Evolutionary conservation across 2,797 vertebrate genomes (phyloP), one percentile per base, ranked within the genome.

Genomic region (Coracias cyanogaster): DNA sequence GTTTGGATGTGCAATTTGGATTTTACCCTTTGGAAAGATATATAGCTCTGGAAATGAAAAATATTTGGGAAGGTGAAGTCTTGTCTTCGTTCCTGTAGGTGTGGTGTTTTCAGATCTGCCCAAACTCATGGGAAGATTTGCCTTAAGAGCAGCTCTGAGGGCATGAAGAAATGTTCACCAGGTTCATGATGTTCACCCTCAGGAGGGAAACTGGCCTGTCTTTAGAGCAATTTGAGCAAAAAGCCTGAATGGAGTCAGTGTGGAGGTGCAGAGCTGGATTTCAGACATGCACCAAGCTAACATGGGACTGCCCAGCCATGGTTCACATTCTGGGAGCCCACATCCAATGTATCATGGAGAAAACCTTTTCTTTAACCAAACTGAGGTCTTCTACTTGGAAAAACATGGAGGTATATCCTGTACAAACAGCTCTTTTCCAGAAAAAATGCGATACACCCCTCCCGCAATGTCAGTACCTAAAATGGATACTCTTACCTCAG

Each of bases 341-440:
- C 21, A 48, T 12, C 31, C 10, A 12, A 35, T 15, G 12, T 24
- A 26, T 33, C 39, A 18, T 0, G 11, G 76, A 39, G 25, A 76
- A 89, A 72, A 2, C 4, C 22, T 31, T 74, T 62, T 18, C 33
- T 51, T 58, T 41, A 46, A 24, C 7, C 22, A 45, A 65, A 35
- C 46, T 18, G 24, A 43, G 33, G 55, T 25, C 21, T 70, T 70
- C 51, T 73, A 39, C 67, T 79, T 39, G 5, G n/a, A n/a, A 74
- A 67, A 69, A 2, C 8, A 4, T 3, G 12, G 15, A 26, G 20
- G 1, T 31, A 10, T 8, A 14, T 7, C 15, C 10, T 2, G 1
- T 7, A 21, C 48, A 55, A 73, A 58, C 17, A 76, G 19, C 13
- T 65, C n/a, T 31, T 61, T 22, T 81, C 77, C n/a, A n/a, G n/a